These are phyloP conservation scores for Lacerta bilineata DNA, from an alignment of 2,797 vertebrate species.

Conservation along the genomic window DNA sequence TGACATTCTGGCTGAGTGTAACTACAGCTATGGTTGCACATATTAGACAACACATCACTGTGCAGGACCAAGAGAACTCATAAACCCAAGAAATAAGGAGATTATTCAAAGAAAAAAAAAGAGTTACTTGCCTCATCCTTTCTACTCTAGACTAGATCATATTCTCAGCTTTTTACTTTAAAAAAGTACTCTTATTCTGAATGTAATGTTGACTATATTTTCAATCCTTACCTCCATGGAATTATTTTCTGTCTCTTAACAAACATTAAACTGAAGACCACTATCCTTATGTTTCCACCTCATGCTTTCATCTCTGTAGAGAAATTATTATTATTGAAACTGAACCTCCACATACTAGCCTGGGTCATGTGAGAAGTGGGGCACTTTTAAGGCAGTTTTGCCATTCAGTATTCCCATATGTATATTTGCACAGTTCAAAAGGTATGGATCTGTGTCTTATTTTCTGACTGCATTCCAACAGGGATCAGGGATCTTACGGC, in stretches of 20 bases:
- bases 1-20: not conserved
- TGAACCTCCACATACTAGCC: not conserved
- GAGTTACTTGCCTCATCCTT: not conserved
- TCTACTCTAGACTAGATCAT: not conserved
- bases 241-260: not conserved
- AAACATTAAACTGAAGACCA: not conserved
- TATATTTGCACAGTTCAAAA: not conserved
- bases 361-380: not conserved
- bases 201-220: not conserved
- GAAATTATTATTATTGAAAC: not conserved
- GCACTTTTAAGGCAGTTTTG: conserved; percentile 11
- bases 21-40: not conserved
- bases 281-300: not conserved
- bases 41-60: not conserved
- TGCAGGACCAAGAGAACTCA: not conserved
- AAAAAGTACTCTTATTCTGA: not conserved
- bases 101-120: not conserved
- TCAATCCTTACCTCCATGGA: not conserved
- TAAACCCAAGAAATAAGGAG: not conserved
- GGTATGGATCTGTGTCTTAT: not conserved
- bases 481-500: not conserved
- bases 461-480: not conserved
- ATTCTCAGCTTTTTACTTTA: not conserved
- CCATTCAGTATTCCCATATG: not conserved
- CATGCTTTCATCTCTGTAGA: not conserved